Evolutionary conservation across 2,888 invertebrate genomes (phyloP).

Genomic region (Morinoia aosen): DNA sequence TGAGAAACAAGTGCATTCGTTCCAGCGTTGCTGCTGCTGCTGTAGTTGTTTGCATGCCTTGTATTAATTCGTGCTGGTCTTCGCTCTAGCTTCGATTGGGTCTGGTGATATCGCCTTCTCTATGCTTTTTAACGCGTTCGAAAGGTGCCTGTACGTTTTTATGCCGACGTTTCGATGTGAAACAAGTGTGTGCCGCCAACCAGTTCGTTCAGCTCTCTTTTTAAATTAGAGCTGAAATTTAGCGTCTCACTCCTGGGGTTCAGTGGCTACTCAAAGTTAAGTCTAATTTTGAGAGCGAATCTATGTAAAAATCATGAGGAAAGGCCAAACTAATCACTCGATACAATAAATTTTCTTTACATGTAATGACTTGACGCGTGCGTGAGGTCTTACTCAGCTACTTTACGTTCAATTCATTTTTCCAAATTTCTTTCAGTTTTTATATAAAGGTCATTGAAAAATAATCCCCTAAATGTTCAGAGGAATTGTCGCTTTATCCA

Average conservation of each 20-base stretch:
- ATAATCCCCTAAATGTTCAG: too few species aligned
- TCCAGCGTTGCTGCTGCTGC: not conserved
- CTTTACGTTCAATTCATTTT: not conserved
- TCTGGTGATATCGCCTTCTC: not conserved
- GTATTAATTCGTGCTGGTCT: too few species aligned
- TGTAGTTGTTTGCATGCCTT: too few species aligned
- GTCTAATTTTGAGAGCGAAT: not conserved
- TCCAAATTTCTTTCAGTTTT: not conserved
- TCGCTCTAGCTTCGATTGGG: too few species aligned
- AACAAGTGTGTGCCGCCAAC: too few species aligned
- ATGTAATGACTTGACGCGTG: not conserved
- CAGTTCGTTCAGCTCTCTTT: not conserved
- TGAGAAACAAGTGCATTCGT: not conserved
- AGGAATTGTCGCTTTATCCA: too few species aligned
- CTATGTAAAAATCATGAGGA: not conserved
- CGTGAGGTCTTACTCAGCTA: not conserved
- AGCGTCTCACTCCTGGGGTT: not conserved
- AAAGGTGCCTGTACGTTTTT: too few species aligned
- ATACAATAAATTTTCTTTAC: not conserved
- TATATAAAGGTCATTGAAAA: too few species aligned
- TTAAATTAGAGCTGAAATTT: not conserved
- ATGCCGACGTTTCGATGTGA: too few species aligned
- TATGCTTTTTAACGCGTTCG: too few species aligned
- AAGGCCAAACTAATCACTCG: not conserved
- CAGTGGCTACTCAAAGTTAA: not conserved